These are phyloP conservation scores for Ailuropoda melanoleuca DNA, from an alignment of 2,113 vertebrate species.

Conservation along the genomic window DNA sequence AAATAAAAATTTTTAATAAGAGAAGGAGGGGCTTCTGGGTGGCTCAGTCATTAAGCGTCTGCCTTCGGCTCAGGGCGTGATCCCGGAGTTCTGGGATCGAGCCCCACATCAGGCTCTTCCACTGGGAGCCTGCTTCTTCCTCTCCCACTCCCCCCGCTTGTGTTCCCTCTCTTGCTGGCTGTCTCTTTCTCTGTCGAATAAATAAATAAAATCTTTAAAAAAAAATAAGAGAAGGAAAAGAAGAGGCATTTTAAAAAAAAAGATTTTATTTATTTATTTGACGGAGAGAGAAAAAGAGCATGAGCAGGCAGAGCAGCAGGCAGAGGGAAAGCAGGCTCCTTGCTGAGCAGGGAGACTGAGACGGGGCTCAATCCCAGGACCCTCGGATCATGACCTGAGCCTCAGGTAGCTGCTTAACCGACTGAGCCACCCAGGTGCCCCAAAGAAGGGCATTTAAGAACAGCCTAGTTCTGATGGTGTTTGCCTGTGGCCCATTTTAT, in stretches of 20 bases:
- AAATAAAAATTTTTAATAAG: neutral
- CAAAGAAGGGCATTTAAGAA: neutral
- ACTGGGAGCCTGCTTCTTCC: no score
- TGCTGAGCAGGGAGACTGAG: neutral
- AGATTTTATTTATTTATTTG: neutral
- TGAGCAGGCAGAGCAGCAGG: neutral
- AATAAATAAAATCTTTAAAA: no score
- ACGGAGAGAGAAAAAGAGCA: neutral
- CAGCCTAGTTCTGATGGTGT: neutral
- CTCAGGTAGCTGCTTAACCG: neutral
- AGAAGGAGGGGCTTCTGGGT: no score
- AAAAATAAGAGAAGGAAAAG: neutral
- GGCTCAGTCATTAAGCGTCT: no score
- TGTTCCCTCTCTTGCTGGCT: no score
- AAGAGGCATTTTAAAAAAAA: neutral
- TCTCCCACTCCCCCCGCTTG: no score
- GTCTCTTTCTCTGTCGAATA: no score
- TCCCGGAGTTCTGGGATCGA: no score
- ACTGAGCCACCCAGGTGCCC: neutral
- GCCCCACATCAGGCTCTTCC: no score
- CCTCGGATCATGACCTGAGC: neutral
- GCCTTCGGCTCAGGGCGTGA: no score
- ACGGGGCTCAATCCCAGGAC: neutral
- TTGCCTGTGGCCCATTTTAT: neutral
- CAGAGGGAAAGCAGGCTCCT: neutral